Base-by-base conservation (phyloP, 2,888 invertebrate species). In the Heterodera filipjevi region DNA sequence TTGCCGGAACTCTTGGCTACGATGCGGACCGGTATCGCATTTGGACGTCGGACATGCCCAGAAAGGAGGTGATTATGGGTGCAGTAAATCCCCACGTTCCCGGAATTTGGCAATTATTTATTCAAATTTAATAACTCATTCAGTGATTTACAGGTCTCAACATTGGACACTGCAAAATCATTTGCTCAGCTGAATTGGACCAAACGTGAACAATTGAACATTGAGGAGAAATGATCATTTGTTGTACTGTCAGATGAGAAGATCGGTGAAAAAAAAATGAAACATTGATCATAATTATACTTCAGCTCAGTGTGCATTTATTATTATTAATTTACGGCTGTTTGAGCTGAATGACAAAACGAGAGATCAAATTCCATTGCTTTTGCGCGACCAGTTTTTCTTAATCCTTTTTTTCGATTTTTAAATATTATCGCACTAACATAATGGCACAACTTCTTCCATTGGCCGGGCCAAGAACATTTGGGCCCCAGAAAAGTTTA, bases 201-300 rank as follows among this genome's bases (percentile, higher is more conserved):
- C 91, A 94, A 95, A 77, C 95, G 96, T 92, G 96, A 96, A 92
- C 95, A 95, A 84, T 93, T 96, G 86, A 95, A 94, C 92, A 92
- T 96, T n/a, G 76, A 78, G 44, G 78, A 77, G 39, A 77, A 78
- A 44, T 66, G 32, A 78, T 27, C 27, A 19, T 6, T 72, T 49
- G 39, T 39, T 39, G 39, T 35, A 70, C n/a, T 27, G 46, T 35
- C 8, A 5, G 35, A 14, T 35, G 32, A n/a, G n/a, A 3, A 16
- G 27, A 32, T 16, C 0, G 22, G 5, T 19, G 27, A 32, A 6
- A 5, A 66, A 66, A n/a, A 3, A 14, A 66, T 6, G 6, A 3
- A 3, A 27, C 19, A 66, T 32, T 32, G 32, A 66, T 32, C 66
- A 22, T 66, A n/a, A 19, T 66, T 27, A 64, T 27, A 27, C 16